Evolutionary conservation across 2,888 invertebrate genomes (phyloP).

Genomic region (Epiblema foenella): DNA sequence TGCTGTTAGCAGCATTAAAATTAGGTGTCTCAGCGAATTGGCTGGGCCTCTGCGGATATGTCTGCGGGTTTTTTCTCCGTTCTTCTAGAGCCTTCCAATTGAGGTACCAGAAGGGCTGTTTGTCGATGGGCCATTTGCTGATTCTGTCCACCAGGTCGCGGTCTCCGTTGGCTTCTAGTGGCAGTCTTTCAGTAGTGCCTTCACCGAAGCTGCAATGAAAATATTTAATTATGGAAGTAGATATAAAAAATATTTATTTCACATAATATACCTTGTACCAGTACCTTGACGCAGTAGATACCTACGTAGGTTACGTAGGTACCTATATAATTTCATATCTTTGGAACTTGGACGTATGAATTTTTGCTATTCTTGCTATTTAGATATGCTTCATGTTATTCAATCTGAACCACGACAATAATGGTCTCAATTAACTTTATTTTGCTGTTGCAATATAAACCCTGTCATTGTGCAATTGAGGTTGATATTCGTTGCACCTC

Average conservation of each 20-base stretch:
- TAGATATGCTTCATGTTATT: too few species aligned
- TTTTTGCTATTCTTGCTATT: too few species aligned
- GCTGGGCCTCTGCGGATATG: constrained; percentile 68
- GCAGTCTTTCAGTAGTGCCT: constrained; percentile 75
- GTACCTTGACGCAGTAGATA: too few species aligned
- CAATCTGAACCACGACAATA: not conserved
- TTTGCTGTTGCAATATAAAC: not conserved
- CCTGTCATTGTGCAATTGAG: not conserved
- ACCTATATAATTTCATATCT: too few species aligned
- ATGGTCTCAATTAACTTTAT: not conserved
- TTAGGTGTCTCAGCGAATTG: constrained; percentile 54
- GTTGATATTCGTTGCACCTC: not conserved
- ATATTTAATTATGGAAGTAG: not conserved
- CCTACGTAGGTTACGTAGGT: too few species aligned
- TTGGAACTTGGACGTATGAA: too few species aligned
- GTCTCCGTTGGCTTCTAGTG: constrained; percentile 88
- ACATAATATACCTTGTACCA: too few species aligned
- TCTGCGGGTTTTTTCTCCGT: constrained; percentile 76
- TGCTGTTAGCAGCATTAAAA: constrained; percentile 20
- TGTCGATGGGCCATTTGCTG: constrained; percentile 86
- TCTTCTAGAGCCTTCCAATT: constrained; percentile 88
- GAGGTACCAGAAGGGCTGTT: constrained; percentile 90
- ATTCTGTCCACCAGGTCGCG: constrained; percentile 85
- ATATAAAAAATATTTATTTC: too few species aligned
- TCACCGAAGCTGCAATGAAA: constrained; percentile 68